Evolutionary conservation across 2,113 vertebrate species (phyloP).

Genomic region (Miniopterus natalensis): DNA sequence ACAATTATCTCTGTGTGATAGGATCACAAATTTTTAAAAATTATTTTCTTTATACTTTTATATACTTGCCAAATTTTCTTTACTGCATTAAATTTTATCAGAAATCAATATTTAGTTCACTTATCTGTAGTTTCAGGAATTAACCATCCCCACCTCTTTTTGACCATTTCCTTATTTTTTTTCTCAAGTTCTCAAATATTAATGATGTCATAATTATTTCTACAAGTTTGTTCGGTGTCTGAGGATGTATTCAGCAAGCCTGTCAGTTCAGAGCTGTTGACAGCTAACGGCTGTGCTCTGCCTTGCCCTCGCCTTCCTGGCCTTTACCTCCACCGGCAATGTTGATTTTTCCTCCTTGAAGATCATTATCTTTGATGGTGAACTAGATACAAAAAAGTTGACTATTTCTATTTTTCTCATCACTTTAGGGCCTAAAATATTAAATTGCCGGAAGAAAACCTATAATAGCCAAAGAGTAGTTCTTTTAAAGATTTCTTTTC

Average conservation of each 20-base stretch:
- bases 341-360: constrained; percentile 17
- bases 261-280: background rate
- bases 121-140: constrained; percentile 1
- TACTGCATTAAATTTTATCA: background rate
- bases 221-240: background rate
- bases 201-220: background rate
- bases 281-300: background rate
- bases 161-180: background rate
- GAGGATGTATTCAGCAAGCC: background rate
- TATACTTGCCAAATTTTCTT: background rate
- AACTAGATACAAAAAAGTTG: background rate
- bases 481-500: constrained; percentile 35
- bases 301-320: background rate
- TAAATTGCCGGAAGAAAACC: background rate
- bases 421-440: background rate
- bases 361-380: background rate
- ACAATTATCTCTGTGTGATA: background rate
- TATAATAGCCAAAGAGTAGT: background rate
- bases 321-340: background rate
- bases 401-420: constrained; percentile 1
- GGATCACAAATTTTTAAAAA: background rate
- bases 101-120: background rate
- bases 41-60: constrained; percentile 5
- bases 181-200: background rate
- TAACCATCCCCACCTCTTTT: background rate